Percentiles rank a stretch among this genome's conserved stretches.
phyloP scores from a whole-genome alignment of 2,888 invertebrate genomes.

The Tortrix viridana region DNA sequence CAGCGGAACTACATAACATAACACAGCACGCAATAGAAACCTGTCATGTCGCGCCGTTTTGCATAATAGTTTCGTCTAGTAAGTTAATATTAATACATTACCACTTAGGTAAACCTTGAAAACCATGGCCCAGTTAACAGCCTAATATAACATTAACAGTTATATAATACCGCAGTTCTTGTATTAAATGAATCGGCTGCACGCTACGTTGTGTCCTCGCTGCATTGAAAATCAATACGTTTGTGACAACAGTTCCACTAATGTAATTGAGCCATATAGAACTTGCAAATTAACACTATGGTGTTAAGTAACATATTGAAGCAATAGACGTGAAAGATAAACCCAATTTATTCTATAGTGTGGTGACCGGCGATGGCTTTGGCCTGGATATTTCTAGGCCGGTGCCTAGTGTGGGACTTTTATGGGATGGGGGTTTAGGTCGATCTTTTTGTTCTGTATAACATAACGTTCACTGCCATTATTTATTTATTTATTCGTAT shows the following conservation, averaged over 20 bases:
- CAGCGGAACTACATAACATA: too few relatives aligned
- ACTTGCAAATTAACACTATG: neutral
- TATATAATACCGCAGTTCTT: neutral
- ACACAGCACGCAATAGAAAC: too few relatives aligned
- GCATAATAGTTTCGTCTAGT: too few relatives aligned
- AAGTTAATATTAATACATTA: too few relatives aligned
- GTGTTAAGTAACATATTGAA: too few relatives aligned
- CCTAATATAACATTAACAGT: neutral
- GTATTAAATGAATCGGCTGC: neutral
- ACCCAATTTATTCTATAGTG: neutral
- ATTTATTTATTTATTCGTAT: too few relatives aligned
- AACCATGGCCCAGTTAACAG: too few relatives aligned
- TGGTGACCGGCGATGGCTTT: neutral
- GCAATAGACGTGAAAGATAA: neutral
- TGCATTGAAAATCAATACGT: neutral
- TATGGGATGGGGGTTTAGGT: neutral
- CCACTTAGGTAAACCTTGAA: too few relatives aligned
- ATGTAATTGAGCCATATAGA: neutral
- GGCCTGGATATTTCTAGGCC: slow-evolving; percentile 1
- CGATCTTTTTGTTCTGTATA: too few relatives aligned
- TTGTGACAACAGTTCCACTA: neutral
- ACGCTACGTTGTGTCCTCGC: neutral
- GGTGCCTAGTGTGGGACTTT: neutral
- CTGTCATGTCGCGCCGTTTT: too few relatives aligned
- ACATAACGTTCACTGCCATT: too few relatives aligned